A percentile compares a stretch with the other conserved stretches of the same genome.
phyloP scores from a whole-genome alignment of 2,888 invertebrate species.

The Drosophila falleni region DNA sequence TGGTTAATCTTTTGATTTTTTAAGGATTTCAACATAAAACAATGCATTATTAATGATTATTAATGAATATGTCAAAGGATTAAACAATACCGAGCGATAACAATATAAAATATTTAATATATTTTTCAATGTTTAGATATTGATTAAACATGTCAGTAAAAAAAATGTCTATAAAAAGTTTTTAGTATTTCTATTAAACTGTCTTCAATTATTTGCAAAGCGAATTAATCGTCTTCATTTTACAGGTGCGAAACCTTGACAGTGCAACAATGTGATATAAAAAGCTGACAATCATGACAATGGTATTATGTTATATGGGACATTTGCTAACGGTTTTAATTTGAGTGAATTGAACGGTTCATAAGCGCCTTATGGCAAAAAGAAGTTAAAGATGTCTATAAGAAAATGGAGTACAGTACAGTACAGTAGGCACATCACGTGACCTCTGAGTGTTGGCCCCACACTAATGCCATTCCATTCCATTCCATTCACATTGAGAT shows the following conservation, averaged over 20 bases:
- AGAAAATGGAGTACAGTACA: slow-evolving; percentile 58
- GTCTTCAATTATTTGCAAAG: slow-evolving; percentile 2
- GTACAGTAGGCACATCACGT: slow-evolving; percentile 45
- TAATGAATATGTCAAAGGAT: slow-evolving; percentile 1
- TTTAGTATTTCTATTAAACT: not conserved
- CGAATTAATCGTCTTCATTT: slow-evolving; percentile 17
- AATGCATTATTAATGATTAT: slow-evolving; percentile 24
- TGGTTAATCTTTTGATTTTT: slow-evolving; percentile 6
- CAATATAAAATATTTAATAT: not conserved
- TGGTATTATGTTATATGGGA: slow-evolving; percentile 37
- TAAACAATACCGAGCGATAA: not conserved
- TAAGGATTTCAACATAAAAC: slow-evolving; percentile 8
- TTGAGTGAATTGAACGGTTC: slow-evolving; percentile 38
- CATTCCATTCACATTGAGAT: slow-evolving; percentile 38
- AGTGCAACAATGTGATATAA: slow-evolving; percentile 4
- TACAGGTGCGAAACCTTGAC: slow-evolving; percentile 22
- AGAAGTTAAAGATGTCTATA: slow-evolving; percentile 1
- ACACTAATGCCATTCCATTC: slow-evolving; percentile 46
- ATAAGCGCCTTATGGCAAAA: slow-evolving; percentile 50
- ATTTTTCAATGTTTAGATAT: not conserved
- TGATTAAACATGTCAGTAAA: not conserved
- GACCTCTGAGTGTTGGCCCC: slow-evolving; percentile 62
- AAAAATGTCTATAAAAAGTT: not conserved
- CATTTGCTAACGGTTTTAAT: slow-evolving; percentile 46
- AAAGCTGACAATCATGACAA: slow-evolving; percentile 27